Percentiles rank a stretch among this genome's conserved stretches.
phyloP scores from a whole-genome alignment of 2,888 invertebrate species.

The Orchesella flavescens region DNA sequence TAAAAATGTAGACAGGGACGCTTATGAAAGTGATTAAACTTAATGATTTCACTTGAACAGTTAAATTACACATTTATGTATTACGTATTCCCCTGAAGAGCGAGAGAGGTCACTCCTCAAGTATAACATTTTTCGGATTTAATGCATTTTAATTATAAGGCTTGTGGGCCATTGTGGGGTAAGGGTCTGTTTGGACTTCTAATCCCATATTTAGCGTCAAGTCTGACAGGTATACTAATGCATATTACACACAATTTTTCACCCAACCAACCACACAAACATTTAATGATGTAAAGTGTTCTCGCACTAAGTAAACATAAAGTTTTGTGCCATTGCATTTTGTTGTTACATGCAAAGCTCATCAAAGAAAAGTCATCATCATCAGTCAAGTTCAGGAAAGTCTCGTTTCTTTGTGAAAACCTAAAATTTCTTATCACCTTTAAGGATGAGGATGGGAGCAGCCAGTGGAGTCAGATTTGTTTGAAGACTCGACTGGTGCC shows the following conservation, averaged over 20 bases:
- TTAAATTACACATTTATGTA: background rate
- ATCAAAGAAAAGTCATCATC: conserved; percentile 48
- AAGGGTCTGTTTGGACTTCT: background rate
- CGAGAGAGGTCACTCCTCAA: conserved; percentile 15
- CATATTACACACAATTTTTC: conserved; percentile 42
- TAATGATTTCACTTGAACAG: conserved; percentile 18
- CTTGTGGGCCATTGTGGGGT: background rate
- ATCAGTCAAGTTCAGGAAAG: conserved; percentile 35
- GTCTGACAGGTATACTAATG: conserved; percentile 34
- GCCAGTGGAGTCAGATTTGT: conserved; percentile 39
- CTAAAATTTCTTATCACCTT: background rate
- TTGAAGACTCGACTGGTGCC: conserved; percentile 51
- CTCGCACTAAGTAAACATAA: background rate
- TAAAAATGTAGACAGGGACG: background rate
- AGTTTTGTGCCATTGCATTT: background rate
- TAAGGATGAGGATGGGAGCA: conserved; percentile 31
- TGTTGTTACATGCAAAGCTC: conserved; percentile 5
- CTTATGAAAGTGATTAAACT: conserved; percentile 3
- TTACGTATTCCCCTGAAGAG: background rate
- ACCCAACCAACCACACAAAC: background rate
- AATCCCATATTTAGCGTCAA: conserved; percentile 1
- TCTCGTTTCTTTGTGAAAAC: background rate
- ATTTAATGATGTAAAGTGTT: too few relatives aligned
- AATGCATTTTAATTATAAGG: conserved; percentile 48
- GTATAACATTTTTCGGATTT: conserved; percentile 22